Conservation (phyloP, 2,113 vertebrate species). For the Neogobius melanostomus region DNA sequence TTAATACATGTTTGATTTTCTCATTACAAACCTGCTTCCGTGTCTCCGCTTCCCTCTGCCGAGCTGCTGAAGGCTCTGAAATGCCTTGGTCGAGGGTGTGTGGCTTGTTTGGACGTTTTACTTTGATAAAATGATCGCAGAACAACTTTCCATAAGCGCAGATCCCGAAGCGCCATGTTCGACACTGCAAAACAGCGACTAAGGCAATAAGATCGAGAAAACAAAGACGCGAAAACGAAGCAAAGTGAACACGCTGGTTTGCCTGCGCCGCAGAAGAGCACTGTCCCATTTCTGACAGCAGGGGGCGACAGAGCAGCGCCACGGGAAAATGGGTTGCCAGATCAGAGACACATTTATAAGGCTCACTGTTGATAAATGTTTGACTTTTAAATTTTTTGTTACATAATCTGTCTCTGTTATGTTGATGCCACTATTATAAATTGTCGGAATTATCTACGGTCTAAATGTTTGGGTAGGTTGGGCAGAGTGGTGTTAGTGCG, state of each 20-base stretch:
- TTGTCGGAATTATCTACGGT: too few species aligned
- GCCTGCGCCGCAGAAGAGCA: slow-evolving; percentile 37
- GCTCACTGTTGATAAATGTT: background rate
- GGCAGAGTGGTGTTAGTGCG: too few species aligned
- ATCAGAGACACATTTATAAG: background rate
- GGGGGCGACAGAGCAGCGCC: slow-evolving; percentile 43
- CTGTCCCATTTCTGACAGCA: slow-evolving; percentile 21
- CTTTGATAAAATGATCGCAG: background rate
- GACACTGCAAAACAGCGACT: background rate
- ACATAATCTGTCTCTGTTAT: too few species aligned
- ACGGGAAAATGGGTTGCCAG: background rate
- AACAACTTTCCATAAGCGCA: background rate
- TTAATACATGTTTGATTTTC: background rate
- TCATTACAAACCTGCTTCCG: slow-evolving; percentile 11
- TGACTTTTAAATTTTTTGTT: too few species aligned
- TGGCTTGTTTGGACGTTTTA: background rate
- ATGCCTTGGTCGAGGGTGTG: background rate
- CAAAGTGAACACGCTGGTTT: slow-evolving; percentile 17
- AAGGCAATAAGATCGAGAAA: background rate
- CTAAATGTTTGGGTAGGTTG: too few species aligned
- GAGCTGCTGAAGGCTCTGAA: slow-evolving; percentile 20
- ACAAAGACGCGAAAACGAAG: slow-evolving; percentile 22
- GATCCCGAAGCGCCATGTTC: slow-evolving; percentile 24
- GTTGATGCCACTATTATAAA: too few species aligned
- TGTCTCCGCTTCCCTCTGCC: slow-evolving; percentile 2